phyloP scores from a whole-genome alignment of 2,888 invertebrate species.

The Panzeria rudis region DNA sequence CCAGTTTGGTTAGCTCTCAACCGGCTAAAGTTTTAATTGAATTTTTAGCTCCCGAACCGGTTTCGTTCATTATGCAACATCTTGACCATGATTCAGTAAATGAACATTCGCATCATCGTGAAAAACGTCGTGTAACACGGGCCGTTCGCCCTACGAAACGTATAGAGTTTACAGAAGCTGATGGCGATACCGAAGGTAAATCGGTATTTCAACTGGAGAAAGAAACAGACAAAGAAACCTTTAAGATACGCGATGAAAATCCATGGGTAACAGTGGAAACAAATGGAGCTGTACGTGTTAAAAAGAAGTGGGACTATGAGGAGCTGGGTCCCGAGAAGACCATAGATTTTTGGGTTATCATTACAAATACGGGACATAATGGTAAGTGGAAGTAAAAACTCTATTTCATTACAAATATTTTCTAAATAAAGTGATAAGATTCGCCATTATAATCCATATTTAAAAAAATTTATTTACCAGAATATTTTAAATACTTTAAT shows the following conservation, averaged over 20 bases:
- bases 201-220: constrained; percentile 95
- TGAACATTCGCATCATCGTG: constrained; percentile 86
- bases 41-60: constrained; percentile 87
- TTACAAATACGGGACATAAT: constrained; percentile 94
- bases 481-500: neutral
- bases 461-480: no score
- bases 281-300: constrained; percentile 95
- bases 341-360: constrained; percentile 97
- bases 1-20: constrained; percentile 88
- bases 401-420: neutral
- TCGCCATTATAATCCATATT: no score
- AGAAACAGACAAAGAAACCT: constrained; percentile 95
- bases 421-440: neutral
- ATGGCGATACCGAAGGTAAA: constrained; percentile 94
- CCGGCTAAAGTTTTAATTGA: constrained; percentile 91
- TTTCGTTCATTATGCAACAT: constrained; percentile 86
- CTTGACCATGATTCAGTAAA: constrained; percentile 84
- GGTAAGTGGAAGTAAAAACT: constrained; percentile 86
- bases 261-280: constrained; percentile 96
- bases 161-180: constrained; percentile 95
- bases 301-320: constrained; percentile 98
- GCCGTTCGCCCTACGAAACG: constrained; percentile 97
- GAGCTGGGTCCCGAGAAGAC: constrained; percentile 97
- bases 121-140: constrained; percentile 92
- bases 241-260: constrained; percentile 96